Conservation (phyloP, 2,888 invertebrate genomes). For the Pantelozetes paolii region DNA sequence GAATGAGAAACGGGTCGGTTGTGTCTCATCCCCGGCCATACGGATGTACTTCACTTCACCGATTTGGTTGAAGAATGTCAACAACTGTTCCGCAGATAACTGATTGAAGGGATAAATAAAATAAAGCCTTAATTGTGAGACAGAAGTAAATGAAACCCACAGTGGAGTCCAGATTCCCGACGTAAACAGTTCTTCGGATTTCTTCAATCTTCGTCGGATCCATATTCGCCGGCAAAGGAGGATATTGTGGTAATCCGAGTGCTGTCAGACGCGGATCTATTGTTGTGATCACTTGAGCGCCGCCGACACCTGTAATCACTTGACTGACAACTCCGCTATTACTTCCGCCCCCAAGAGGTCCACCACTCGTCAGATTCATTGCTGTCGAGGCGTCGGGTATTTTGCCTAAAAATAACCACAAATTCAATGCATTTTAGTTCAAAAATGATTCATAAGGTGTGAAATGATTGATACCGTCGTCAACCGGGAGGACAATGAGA, state of each 20-base stretch:
- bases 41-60: constrained; percentile 94
- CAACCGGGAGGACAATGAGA: constrained; percentile 85
- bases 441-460: not conserved
- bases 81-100: constrained; percentile 68
- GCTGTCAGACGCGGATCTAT: constrained; percentile 81
- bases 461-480: constrained; percentile 55
- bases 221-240: constrained; percentile 77
- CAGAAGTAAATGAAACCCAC: constrained; percentile 53
- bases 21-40: constrained; percentile 75
- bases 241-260: constrained; percentile 80
- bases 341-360: constrained; percentile 29
- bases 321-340: constrained; percentile 50
- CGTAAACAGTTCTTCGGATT: constrained; percentile 83
- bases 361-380: constrained; percentile 35
- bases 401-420: constrained; percentile 22
- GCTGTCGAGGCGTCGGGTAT: constrained; percentile 44
- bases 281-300: constrained; percentile 78
- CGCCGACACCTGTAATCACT: constrained; percentile 70
- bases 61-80: constrained; percentile 77
- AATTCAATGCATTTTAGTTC: not conserved
- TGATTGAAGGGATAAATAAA: no score
- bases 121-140: no score
- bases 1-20: constrained; percentile 65
- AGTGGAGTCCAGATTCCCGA: constrained; percentile 71
- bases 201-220: constrained; percentile 90